Base-by-base conservation (phyloP, 2,113 vertebrate species). In the Carlito syrichta region DNA sequence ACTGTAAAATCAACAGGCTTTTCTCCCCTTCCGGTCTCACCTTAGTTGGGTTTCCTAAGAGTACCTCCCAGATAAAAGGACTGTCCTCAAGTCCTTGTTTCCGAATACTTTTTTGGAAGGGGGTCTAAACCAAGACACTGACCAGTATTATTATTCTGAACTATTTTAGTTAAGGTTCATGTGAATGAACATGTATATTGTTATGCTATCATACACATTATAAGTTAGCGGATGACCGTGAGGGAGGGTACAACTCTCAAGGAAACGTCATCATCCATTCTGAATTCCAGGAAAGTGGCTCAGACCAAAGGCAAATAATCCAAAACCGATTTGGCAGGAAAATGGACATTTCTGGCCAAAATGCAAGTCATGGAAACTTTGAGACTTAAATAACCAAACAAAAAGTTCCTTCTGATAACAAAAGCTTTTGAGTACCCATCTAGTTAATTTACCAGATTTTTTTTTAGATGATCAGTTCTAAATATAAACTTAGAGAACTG, bases 301-400 rank as follows among this genome's bases (percentile, higher is more conserved):
- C 8, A 27, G 84, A 40, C 58, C 27, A 50, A 87, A 58, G 35
- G 30, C 43, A 85, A n/a, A 86, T 63, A 10, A 86, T 54, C 74
- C 43, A 27, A 52, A 23, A 69, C 69, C 1, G 12, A 69, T 89
- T 63, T 71, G 86, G 96, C 87, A 88, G 90, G 68, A 62, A 89
- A 62, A 5, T 32, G 25, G n/a, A 92, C 4, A 6, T 7, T 17
- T 27, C 12, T 12, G 27, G 90, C 73, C 71, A 95, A 90, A 79
- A 84, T 0, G 8, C n/a, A 78, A 95, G 94, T 74, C 50, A 95
- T 91, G 76, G 69, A 90, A 96, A 96, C 38, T 78, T 32, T 69
- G 54, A 89, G 93, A 91, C 43, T 71, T 93, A 48, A 54, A 94
- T 48, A 96, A 68, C 50, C 66, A 6, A 86, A 60, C 32, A 54